Conservation (phyloP, 2,113 vertebrate species). For the Hyaena hyaena region DNA sequence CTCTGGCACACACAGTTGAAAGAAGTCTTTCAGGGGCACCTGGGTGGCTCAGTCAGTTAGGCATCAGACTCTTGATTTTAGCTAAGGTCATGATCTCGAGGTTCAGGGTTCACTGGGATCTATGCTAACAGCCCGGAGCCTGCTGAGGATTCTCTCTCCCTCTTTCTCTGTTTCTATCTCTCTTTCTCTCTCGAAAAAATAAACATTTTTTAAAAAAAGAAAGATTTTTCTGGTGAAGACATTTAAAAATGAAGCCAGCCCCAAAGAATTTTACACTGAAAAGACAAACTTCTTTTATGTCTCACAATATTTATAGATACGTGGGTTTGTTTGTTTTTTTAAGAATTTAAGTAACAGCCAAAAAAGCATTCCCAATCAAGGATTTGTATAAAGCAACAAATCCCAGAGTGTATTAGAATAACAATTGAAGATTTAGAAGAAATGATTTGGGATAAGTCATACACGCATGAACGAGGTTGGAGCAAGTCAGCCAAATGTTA, state of each 20-base stretch:
- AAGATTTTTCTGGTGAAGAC: background rate
- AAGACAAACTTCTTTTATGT: background rate
- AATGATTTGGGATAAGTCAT: background rate
- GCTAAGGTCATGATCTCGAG: too few species aligned
- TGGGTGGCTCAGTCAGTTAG: too few species aligned
- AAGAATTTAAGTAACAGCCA: constrained; percentile 26
- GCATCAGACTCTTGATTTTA: too few species aligned
- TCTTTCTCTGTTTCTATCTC: too few species aligned
- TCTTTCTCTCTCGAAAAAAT: too few species aligned
- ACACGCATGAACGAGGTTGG: background rate
- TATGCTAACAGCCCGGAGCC: too few species aligned
- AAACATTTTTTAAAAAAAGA: background rate
- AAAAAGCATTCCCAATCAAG: background rate
- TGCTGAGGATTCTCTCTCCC: too few species aligned
- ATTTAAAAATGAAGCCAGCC: background rate
- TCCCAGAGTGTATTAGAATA: background rate
- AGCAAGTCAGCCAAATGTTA: background rate
- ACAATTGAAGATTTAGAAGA: background rate
- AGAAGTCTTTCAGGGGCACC: background rate
- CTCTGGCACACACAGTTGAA: background rate
- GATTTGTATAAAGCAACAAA: background rate
- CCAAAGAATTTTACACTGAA: background rate
- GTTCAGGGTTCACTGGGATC: too few species aligned
- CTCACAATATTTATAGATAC: background rate
- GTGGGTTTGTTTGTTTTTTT: background rate